Base-by-base conservation (phyloP, 2,797 vertebrate genomes). In the Netta rufina region DNA sequence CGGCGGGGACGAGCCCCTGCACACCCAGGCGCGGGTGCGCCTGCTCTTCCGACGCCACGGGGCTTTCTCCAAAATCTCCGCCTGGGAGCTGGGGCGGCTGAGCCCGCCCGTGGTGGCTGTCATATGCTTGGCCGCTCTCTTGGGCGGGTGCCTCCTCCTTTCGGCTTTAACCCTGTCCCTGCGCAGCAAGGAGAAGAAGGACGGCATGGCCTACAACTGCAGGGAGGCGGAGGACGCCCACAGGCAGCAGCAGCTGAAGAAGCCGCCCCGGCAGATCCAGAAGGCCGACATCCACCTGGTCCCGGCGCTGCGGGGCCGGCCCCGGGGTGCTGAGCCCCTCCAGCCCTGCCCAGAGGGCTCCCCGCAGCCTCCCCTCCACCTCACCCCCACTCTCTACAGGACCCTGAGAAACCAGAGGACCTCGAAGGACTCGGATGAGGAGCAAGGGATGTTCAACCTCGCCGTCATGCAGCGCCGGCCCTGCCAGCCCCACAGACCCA, bases 281-380 rank as follows among this genome's bases (percentile, higher is more conserved):
- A 99, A 99, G 96, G 96, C 99, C 0, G 99, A 99, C 61, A 99
- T 99, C 90, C 98, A 99, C 94, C 97, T 99, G 0, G 97, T 99
- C 39, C 99, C 99, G 0, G 98, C 99, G 82, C 97, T 99, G 60
- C 97, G 98, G 65, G 98, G 98, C 32, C 97, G 98, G 16, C 84
- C 96, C 16, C 53, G 61, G 1, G 97, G 97, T 21, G 96, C 95
- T 0, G 95, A 89, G 39, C 71, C 57, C 19, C 15, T 47, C 30
- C 70, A 1, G 8, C 45, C 85, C 33, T 60, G 45, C 56, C 67
- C 62, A 6, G 96, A 89, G 57, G 74, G 33, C 10, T 70, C 92
- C 69, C 87, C 96, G 0, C 97, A 96, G 90, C 69, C 96, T 62
- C 95, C 98, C 89, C 58, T 98, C 96, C 92, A 97, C 96, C 92